Percentiles rank a stretch among this genome's conserved stretches.
Conservation (phyloP, 2,888 invertebrate genomes). For the Argynnis bischoffii region DNA sequence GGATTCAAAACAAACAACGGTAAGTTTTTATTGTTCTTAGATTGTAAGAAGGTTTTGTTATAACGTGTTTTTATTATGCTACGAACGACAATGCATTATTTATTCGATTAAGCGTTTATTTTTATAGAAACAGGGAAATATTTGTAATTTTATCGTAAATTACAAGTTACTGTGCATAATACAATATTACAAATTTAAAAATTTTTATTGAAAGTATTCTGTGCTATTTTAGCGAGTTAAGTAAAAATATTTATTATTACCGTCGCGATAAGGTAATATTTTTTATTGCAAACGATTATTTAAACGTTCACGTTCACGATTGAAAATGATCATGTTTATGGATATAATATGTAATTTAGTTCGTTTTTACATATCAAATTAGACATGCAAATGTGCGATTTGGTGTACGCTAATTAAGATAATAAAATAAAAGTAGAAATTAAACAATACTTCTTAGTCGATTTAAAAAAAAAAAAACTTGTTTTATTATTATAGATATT, state of each 20-base stretch:
- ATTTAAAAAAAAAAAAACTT: background rate
- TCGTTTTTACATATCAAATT: background rate
- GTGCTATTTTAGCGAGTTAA: no score
- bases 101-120: background rate
- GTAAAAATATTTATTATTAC: background rate
- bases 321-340: background rate
- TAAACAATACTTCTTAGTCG: background rate
- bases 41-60: background rate
- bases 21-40: background rate
- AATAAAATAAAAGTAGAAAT: background rate
- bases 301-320: background rate
- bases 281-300: background rate
- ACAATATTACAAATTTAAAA: no score
- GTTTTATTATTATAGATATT: background rate
- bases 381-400: background rate
- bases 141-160: no score
- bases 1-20: conserved; percentile 10
- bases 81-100: no score
- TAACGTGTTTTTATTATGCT: background rate
- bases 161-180: no score
- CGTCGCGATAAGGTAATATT: background rate
- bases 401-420: background rate
- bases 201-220: no score
- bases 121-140: no score
- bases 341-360: background rate